A percentile compares a stretch with the other conserved stretches of the same genome.
These are phyloP conservation scores for Perizoma flavofasciatum DNA, from an alignment of 2,888 invertebrate species.

Conservation along the genomic window DNA sequence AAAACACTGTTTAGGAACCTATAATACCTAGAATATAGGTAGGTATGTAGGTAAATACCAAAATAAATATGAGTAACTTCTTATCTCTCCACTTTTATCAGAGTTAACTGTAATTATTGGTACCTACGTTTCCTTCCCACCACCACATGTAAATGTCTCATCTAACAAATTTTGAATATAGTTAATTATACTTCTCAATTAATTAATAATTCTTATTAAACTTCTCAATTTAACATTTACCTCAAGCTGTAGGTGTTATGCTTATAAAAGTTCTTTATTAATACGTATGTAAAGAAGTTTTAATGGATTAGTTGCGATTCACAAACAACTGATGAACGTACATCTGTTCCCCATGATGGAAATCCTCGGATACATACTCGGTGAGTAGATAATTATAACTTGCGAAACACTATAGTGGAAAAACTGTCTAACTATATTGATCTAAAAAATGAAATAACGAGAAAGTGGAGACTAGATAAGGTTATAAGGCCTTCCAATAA, in stretches of 20 bases:
- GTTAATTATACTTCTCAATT: conserved; percentile 16
- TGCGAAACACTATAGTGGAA: too few species aligned
- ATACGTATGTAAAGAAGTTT: not conserved
- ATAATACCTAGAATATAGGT: not conserved
- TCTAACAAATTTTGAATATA: conserved; percentile 24
- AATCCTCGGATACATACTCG: too few species aligned
- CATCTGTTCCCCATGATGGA: too few species aligned
- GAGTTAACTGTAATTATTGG: conserved; percentile 29
- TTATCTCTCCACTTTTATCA: conserved; percentile 28
- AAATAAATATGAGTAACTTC: not conserved
- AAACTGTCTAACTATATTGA: too few species aligned
- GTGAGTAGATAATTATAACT: too few species aligned
- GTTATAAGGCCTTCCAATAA: too few species aligned
- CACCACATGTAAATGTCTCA: conserved; percentile 31
- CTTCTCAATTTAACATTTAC: conserved; percentile 4
- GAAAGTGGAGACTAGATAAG: too few species aligned
- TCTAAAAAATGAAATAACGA: too few species aligned
- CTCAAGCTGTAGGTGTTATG: conserved; percentile 20
- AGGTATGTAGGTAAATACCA: too few species aligned
- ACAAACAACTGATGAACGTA: too few species aligned
- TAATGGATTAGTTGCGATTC: not conserved
- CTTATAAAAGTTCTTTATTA: too few species aligned
- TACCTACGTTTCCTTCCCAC: conserved; percentile 30
- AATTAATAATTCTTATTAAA: too few species aligned
- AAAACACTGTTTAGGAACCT: not conserved